A percentile compares a stretch with the other conserved stretches of the same genome.
Evolutionary conservation across 1,140 invertebrate genomes (phyloP).

Genomic region (Macrostomum lignano): DNA sequence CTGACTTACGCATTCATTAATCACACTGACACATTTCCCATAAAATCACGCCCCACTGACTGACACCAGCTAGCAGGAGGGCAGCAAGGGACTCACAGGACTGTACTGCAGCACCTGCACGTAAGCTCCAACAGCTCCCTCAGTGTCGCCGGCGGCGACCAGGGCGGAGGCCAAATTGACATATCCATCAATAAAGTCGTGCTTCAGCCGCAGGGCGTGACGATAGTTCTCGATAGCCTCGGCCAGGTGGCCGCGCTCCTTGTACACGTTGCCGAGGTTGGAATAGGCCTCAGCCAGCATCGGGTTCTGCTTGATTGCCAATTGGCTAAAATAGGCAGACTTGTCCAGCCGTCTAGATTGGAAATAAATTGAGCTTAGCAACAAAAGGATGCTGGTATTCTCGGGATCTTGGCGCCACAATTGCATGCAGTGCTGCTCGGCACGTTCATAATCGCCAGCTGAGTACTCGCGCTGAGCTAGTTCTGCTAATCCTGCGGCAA

Average conservation of each 20-base stretch:
- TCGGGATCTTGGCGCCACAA: slow-evolving; percentile 78
- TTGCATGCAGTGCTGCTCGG: slow-evolving; percentile 92
- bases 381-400: slow-evolving; percentile 72
- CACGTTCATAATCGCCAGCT: slow-evolving; percentile 84
- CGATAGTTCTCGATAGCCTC: slow-evolving; percentile 78
- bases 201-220: slow-evolving; percentile 84
- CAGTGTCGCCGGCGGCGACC: slow-evolving; percentile 89
- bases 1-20: too few species aligned
- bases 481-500: too few species aligned
- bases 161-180: slow-evolving; percentile 90
- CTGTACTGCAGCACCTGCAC: slow-evolving; percentile 94
- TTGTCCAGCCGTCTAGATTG: slow-evolving; percentile 81
- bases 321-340: slow-evolving; percentile 25
- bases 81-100: too few species aligned
- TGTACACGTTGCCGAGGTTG: slow-evolving; percentile 90
- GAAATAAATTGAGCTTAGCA: slow-evolving; percentile 91
- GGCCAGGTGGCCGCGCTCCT: slow-evolving; percentile 71
- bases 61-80: too few species aligned
- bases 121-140: slow-evolving; percentile 92
- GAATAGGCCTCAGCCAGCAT: slow-evolving; percentile 88
- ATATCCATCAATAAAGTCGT: slow-evolving; percentile 99
- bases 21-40: too few species aligned
- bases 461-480: slow-evolving; percentile 89
- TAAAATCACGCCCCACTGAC: too few species aligned
- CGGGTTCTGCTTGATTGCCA: slow-evolving; percentile 94